phyloP scores from a whole-genome alignment of 2,113 vertebrate species.

The Reinhardtius hippoglossoides region DNA sequence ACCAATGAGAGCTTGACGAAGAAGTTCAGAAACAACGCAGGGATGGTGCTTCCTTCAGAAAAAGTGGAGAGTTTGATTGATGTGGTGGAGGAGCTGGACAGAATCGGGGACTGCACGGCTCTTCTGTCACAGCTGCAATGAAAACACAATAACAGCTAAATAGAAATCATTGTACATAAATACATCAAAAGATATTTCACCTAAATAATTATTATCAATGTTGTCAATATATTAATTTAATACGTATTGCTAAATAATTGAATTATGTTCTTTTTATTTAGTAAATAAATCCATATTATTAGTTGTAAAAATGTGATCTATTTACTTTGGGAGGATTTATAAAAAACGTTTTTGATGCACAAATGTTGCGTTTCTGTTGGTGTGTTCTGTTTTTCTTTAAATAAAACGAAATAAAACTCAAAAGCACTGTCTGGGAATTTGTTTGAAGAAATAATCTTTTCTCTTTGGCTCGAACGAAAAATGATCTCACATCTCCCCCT shows the following conservation, averaged over 20 bases:
- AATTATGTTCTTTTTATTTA: no score
- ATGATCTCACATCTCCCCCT: background rate
- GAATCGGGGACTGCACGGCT: slow-evolving; percentile 46
- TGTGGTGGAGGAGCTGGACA: slow-evolving; percentile 78
- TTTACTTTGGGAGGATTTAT: background rate
- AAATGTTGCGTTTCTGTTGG: background rate
- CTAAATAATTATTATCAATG: background rate
- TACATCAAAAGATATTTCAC: background rate
- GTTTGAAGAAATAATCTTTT: background rate
- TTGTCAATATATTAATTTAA: background rate
- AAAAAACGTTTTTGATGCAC: background rate
- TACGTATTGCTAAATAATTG: background rate
- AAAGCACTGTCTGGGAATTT: background rate
- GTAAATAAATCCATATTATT: no score
- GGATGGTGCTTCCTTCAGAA: slow-evolving; percentile 77
- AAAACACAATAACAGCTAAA: slow-evolving; percentile 19
- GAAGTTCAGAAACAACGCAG: slow-evolving; percentile 87
- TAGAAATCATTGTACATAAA: background rate
- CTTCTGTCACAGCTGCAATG: slow-evolving; percentile 83
- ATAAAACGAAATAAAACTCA: slow-evolving; percentile 23
- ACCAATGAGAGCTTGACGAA: slow-evolving; percentile 85
- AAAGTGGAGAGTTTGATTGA: slow-evolving; percentile 81
- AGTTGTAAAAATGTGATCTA: background rate
- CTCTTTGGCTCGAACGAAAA: no score
- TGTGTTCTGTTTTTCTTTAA: background rate